These are phyloP conservation scores for Watsonalla cultraria DNA, from an alignment of 2,888 invertebrate genomes.

Conservation along the genomic window DNA sequence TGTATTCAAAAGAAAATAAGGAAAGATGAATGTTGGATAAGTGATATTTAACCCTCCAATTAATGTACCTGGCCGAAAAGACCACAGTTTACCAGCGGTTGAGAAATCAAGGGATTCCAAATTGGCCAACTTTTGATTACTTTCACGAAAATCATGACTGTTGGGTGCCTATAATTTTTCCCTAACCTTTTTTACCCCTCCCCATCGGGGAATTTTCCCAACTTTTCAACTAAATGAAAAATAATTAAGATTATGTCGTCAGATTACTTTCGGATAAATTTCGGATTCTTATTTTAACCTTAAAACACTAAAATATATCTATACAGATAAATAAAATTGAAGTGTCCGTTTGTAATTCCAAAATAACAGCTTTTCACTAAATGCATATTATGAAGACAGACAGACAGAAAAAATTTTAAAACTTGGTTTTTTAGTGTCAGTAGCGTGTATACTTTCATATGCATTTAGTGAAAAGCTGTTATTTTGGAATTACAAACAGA, in stretches of 20 bases:
- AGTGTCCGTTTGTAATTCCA: no score
- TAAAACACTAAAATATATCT: neutral
- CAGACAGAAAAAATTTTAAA: no score
- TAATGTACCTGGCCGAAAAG: neutral
- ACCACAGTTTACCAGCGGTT: neutral
- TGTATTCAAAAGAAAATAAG: neutral
- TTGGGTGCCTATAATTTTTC: neutral
- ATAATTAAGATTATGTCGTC: neutral
- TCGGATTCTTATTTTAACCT: neutral
- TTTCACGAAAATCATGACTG: neutral
- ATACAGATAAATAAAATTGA: no score
- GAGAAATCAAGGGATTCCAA: neutral
- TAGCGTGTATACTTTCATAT: no score
- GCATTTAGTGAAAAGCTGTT: no score
- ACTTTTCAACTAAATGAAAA: neutral
- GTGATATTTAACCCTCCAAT: neutral
- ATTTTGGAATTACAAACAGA: no score
- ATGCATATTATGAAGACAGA: no score
- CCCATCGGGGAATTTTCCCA: neutral
- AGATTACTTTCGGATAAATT: neutral
- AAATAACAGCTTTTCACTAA: no score
- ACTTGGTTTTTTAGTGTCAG: no score
- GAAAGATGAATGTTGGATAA: neutral
- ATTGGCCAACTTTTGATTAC: neutral
- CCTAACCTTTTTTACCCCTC: neutral